phyloP scores from a whole-genome alignment of 2,113 vertebrate species.

The Gallinago jamesoni region DNA sequence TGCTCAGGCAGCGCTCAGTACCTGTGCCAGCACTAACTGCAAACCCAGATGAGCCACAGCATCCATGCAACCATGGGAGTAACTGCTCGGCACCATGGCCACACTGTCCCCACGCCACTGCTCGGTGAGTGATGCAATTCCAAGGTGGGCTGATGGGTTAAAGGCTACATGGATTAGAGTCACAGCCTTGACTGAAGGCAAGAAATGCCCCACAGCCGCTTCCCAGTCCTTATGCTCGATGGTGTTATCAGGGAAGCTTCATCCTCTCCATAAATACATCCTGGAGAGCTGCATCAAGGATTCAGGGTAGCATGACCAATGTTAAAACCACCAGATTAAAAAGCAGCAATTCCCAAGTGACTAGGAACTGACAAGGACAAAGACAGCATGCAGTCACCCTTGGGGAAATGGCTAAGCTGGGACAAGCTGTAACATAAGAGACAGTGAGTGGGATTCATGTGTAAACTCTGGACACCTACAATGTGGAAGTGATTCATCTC shows the following conservation, averaged over 20 bases:
- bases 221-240: background rate
- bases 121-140: accelerated
- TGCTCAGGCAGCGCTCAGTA: background rate
- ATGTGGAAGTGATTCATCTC: slow-evolving; percentile 21
- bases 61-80: accelerated
- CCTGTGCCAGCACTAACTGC: background rate
- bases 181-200: background rate
- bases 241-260: background rate
- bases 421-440: background rate
- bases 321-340: background rate
- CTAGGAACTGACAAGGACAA: background rate
- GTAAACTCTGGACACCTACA: slow-evolving; percentile 34
- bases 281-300: background rate
- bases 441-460: slow-evolving; percentile 7
- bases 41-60: background rate
- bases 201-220: background rate
- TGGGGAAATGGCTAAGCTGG: background rate
- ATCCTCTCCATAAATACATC: background rate
- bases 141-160: background rate
- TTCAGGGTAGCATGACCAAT: background rate
- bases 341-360: background rate
- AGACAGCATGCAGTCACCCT: background rate
- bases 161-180: background rate
- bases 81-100: background rate
- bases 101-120: background rate